phyloP scores from a whole-genome alignment of 2,113 vertebrate genomes.

The Mirounga angustirostris region DNA sequence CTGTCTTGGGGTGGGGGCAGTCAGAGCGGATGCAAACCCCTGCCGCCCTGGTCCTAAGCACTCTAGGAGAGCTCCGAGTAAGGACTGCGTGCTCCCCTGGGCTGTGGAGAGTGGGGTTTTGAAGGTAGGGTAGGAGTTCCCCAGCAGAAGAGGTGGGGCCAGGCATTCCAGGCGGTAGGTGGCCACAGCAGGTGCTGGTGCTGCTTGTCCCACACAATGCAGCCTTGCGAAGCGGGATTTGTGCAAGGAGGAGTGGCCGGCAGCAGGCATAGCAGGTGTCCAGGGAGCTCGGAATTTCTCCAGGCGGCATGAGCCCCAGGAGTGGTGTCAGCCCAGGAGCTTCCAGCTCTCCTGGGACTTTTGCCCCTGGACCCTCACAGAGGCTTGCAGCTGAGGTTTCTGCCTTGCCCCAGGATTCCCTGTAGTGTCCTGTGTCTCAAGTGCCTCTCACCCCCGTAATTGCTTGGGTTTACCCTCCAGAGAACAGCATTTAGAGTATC shows the following conservation, averaged over 20 bases:
- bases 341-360: background rate
- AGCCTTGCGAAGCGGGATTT: rapidly evolving
- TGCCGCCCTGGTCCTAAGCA: background rate
- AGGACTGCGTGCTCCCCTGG: background rate
- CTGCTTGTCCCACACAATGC: background rate
- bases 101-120: background rate
- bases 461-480: background rate
- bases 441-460: rapidly evolving
- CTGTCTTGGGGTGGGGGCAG: background rate
- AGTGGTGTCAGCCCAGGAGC: background rate
- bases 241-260: background rate
- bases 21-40: background rate
- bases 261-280: too few relatives aligned
- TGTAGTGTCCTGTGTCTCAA: rapidly evolving
- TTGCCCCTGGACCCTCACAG: background rate
- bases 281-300: background rate
- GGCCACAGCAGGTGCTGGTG: rapidly evolving
- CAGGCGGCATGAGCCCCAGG: background rate
- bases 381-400: background rate
- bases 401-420: background rate
- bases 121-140: background rate
- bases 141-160: too few relatives aligned
- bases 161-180: background rate
- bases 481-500: background rate
- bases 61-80: background rate